A percentile compares a stretch with the other conserved stretches of the same genome.
These are phyloP conservation scores for Clusia tigrina DNA, from an alignment of 2,888 invertebrate genomes.

Conservation along the genomic window DNA sequence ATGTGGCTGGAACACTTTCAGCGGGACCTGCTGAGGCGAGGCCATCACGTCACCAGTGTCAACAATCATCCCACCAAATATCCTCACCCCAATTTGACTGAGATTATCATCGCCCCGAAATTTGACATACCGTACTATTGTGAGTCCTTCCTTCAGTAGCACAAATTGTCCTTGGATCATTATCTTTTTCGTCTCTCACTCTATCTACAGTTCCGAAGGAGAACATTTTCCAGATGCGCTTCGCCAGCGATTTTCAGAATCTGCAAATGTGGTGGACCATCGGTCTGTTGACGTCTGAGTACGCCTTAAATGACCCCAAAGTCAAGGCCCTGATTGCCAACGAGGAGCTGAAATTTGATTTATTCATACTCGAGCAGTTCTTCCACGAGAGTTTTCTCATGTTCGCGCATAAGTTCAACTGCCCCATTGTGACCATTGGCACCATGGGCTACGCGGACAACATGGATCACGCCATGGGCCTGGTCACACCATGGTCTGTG, in stretches of 20 bases:
- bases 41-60: constrained; percentile 64
- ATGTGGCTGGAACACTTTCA: constrained; percentile 63
- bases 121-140: constrained; percentile 60
- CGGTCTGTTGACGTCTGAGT: constrained; percentile 53
- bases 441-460: constrained; percentile 64
- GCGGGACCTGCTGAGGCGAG: constrained; percentile 56
- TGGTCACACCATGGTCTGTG: constrained; percentile 60
- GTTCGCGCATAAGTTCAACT: constrained; percentile 63
- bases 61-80: constrained; percentile 59
- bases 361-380: constrained; percentile 64
- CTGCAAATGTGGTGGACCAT: constrained; percentile 58
- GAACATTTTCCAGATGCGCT: constrained; percentile 57
- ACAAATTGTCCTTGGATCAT: not conserved
- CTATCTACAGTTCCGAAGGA: constrained; percentile 54
- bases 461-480: constrained; percentile 63
- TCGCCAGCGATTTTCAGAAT: constrained; percentile 58
- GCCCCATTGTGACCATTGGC: constrained; percentile 63
- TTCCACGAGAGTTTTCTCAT: constrained; percentile 65
- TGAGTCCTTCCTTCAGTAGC: constrained; percentile 43
- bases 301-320: constrained; percentile 55
- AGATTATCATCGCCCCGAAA: constrained; percentile 59
- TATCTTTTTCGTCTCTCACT: not conserved
- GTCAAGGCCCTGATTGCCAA: constrained; percentile 55
- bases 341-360: constrained; percentile 61
- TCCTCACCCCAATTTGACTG: constrained; percentile 63